phyloP scores from a whole-genome alignment of 2,888 invertebrate genomes.

The Euplexia lucipara region DNA sequence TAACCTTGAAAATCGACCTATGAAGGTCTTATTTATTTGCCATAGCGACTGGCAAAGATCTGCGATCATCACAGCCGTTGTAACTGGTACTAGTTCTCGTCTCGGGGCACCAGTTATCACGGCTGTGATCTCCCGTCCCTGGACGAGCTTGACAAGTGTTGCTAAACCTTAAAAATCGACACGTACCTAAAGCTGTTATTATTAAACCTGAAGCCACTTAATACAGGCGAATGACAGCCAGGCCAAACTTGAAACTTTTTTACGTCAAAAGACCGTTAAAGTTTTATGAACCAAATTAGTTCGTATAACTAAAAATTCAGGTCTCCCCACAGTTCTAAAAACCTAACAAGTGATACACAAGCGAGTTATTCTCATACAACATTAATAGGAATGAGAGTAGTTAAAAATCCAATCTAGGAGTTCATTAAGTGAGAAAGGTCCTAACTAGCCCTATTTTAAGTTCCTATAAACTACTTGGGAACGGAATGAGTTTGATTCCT shows the following conservation, averaged over 20 bases:
- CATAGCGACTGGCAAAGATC: too few species aligned
- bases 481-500: neutral
- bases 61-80: too few species aligned
- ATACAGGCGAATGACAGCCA: neutral
- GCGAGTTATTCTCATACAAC: conserved; percentile 18
- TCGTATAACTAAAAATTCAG: neutral
- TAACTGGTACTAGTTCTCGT: too few species aligned
- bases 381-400: conserved; percentile 23
- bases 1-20: too few species aligned
- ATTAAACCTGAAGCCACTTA: too few species aligned
- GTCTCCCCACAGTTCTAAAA: neutral
- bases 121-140: too few species aligned
- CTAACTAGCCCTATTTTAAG: conserved; percentile 22
- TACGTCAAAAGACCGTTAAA: too few species aligned
- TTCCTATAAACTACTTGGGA: neutral
- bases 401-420: conserved; percentile 46
- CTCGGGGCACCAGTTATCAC: too few species aligned
- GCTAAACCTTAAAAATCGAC: too few species aligned
- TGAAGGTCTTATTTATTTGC: too few species aligned
- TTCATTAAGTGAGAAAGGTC: conserved; percentile 16
- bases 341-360: neutral
- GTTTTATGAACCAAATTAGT: neutral
- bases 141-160: too few species aligned
- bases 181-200: too few species aligned
- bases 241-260: neutral